phyloP scores from a whole-genome alignment of 2,797 vertebrate species.

The Peromyscus nudipes region DNA sequence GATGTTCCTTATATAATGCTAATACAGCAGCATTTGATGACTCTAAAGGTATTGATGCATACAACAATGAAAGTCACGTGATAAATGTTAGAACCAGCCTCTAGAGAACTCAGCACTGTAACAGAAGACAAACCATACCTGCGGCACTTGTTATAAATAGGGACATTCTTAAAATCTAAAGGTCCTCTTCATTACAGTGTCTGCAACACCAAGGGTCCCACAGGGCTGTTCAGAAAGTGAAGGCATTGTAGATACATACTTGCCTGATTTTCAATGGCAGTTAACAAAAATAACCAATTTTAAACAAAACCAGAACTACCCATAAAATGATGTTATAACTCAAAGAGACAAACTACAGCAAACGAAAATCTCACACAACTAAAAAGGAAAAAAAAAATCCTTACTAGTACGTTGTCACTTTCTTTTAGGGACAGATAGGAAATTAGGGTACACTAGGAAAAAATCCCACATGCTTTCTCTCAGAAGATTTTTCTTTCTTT shows the following conservation, averaged over 20 bases:
- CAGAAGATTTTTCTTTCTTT: background rate
- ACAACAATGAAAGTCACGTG: background rate
- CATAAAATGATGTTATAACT: background rate
- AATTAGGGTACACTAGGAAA: background rate
- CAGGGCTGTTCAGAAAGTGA: background rate
- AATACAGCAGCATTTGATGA: background rate
- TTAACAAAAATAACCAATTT: background rate
- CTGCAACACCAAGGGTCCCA: background rate
- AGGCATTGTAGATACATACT: background rate
- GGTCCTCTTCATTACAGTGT: background rate
- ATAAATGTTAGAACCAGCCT: background rate
- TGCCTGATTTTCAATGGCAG: background rate
- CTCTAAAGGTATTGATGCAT: slow-evolving; percentile 26
- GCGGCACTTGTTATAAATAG: background rate
- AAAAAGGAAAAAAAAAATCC: background rate
- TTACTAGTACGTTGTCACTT: background rate
- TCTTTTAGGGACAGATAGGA: slow-evolving; percentile 31
- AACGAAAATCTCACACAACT: background rate
- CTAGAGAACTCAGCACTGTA: background rate
- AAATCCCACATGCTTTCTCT: background rate
- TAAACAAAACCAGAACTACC: slow-evolving; percentile 16
- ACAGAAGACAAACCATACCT: background rate
- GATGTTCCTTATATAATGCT: background rate
- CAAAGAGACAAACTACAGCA: background rate
- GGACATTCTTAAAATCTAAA: background rate